phyloP scores from a whole-genome alignment of 2,113 vertebrate species.

The Pseudorasbora parva region DNA sequence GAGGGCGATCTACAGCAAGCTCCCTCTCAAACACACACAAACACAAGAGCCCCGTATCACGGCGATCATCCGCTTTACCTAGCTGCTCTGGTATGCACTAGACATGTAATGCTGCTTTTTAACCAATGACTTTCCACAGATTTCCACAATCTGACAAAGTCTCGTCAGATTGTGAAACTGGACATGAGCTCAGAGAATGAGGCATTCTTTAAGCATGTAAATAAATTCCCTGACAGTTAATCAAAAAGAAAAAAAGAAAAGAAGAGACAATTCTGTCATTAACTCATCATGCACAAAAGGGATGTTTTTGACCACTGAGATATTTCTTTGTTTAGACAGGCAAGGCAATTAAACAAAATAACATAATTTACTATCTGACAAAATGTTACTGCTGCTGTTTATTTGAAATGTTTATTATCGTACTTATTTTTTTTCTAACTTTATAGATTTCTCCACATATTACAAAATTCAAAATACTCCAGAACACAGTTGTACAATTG shows the following conservation, averaged over 20 bases:
- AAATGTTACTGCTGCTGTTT: no score
- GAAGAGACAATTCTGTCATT: no score
- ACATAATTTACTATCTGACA: no score
- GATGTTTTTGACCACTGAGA: no score
- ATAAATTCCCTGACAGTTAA: not conserved
- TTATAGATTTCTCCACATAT: not conserved
- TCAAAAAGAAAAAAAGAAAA: not conserved
- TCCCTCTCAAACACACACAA: not conserved
- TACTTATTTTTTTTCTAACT: not conserved
- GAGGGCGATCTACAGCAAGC: not conserved
- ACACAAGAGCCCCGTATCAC: conserved; percentile 12
- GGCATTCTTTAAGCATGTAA: not conserved
- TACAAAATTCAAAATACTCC: no score
- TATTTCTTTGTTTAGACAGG: no score
- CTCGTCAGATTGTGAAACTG: not conserved
- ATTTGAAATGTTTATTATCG: no score
- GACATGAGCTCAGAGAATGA: conserved; percentile 13
- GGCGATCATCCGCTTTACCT: not conserved
- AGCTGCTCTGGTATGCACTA: conserved; percentile 19
- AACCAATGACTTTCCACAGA: not conserved
- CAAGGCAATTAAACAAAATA: no score
- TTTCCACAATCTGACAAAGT: not conserved
- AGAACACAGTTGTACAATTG: no score
- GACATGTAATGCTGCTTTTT: not conserved
- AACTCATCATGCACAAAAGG: no score